These are phyloP conservation scores for Zygothrica quintamaculata DNA, from an alignment of 2,888 invertebrate species.

Conservation along the genomic window DNA sequence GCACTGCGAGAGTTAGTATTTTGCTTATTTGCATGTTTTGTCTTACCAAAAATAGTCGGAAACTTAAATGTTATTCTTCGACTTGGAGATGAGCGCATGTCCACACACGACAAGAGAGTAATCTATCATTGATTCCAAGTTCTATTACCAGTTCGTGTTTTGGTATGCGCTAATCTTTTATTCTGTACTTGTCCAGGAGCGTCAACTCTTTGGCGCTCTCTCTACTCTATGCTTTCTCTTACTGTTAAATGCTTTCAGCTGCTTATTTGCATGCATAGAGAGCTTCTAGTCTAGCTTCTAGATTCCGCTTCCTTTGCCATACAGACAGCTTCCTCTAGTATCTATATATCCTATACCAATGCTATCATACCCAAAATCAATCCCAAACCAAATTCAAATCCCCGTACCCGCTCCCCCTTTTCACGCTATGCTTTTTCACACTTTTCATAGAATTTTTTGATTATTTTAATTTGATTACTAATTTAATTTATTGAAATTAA, in stretches of 20 bases:
- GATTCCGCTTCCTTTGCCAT: constrained; percentile 47
- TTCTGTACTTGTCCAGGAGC: background rate
- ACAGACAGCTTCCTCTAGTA: constrained; percentile 45
- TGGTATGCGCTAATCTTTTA: constrained; percentile 16
- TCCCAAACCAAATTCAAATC: background rate
- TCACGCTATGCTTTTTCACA: constrained; percentile 76
- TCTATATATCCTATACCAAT: constrained; percentile 7
- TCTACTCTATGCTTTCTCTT: constrained; percentile 21
- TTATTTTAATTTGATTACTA: constrained; percentile 70
- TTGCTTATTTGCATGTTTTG: constrained; percentile 49
- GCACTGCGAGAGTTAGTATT: constrained; percentile 91
- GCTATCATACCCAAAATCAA: constrained; percentile 7
- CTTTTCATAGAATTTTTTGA: constrained; percentile 28
- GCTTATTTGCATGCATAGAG: constrained; percentile 39
- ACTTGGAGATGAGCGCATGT: constrained; percentile 7
- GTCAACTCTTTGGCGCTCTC: constrained; percentile 12
- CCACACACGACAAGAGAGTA: background rate
- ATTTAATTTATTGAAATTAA: constrained; percentile 68
- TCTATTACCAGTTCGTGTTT: background rate
- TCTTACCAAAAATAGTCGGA: constrained; percentile 72
- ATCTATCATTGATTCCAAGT: background rate
- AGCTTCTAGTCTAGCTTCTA: constrained; percentile 50
- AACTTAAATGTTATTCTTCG: constrained; percentile 6
- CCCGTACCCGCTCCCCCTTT: constrained; percentile 62
- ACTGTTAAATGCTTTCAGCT: constrained; percentile 36